Base-by-base conservation (phyloP, 2,113 vertebrate species). In the Acrocephalus kingi region DNA sequence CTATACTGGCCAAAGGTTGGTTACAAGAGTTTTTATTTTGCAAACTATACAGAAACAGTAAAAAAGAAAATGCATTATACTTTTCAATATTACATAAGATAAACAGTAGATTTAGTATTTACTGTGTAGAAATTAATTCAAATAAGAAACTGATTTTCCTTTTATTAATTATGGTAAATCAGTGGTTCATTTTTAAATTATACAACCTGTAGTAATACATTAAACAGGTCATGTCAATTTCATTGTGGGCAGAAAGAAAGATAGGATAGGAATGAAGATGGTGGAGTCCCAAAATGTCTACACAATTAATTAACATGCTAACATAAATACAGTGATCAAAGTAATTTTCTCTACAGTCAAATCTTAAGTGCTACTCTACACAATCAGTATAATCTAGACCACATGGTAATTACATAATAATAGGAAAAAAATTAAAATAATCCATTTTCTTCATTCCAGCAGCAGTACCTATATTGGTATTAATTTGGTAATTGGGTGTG, bases 11-110 rank as follows among this genome's bases (percentile, higher is more conserved):
- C 96, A 94, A 87, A 93, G 64, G 49, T 98, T 98, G 98, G 98
- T 99, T 99, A 99, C 97, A 98, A 99, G 98, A 98, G 96, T 98
- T 97, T 99, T 99, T 99, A 99, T 99, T 99, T 98, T 98, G 98
- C 98, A 99, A 99, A 99, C 98, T 98, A 99, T 99, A 99, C 98
- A 99, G 98, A 98, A 98, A 99, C 98, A 97, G 98, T 99, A 98
- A 94, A 98, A 99, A 99, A 98, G 95, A 98, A 98, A 99, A 99
- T 96, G 97, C 97, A 98, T 98, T 98, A 90, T 97, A 97, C 87
- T 97, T 97, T 97, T 98, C 96, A 97, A 96, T 98, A 97, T 97
- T 97, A 98, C 96, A 96, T 91, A 98, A 96, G 86, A 72, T 96
- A 96, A 98, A 97, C 93, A 97, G 92, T 96, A 96, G 96, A 97